Base-by-base conservation (phyloP, 2,888 invertebrate species). In the Andrena haemorrhoa region DNA sequence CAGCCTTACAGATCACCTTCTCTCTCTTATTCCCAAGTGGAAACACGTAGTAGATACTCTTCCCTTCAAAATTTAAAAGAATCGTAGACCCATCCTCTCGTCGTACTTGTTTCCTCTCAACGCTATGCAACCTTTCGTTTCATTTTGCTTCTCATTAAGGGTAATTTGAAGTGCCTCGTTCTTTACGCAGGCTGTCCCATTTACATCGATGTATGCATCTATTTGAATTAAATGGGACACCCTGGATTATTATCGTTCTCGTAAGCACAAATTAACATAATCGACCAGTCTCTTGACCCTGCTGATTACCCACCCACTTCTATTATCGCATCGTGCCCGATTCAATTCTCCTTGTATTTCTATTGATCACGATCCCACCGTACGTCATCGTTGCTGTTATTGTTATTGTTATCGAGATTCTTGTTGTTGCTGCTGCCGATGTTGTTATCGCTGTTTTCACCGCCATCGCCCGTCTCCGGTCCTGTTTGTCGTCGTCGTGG, bases 401-500 rank as follows among this genome's bases (percentile, higher is more conserved):
- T 66, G 77, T 75, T 76, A 78, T 73, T 74, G 84, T 82, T 82
- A 80, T 70, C 77, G 75, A 75, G 79, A 58, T 85, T 79, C 75
- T 83, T 83, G 80, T 83, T 81, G 73, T 80, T 71, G 71, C 77
- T 79, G 64, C 75, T 84, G 79, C 68, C 69, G 66, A 72, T 78
- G 77, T 77, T 82, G 78, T 82, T 78, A 81, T 73, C 83, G 84
- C 76, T 75, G 80, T 82, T 78, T 73, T 78, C 70, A 73, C 29
- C 64, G 73, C 60, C 71, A 41, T 70, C 23, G 26, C 72, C 83
- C 68, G 75, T 88, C 88, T 86, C 89, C 82, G 86, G 84, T 87
- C 78, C 88, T 85, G 77, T 84, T 88, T 85, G 79, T 86, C 83
- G 87, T 84, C 78, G 78, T 72, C 85, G 85, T 85, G 75, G 78